Evolutionary conservation across 1,140 invertebrate species (phyloP).

Genomic region (Trichogramma pretiosum): DNA sequence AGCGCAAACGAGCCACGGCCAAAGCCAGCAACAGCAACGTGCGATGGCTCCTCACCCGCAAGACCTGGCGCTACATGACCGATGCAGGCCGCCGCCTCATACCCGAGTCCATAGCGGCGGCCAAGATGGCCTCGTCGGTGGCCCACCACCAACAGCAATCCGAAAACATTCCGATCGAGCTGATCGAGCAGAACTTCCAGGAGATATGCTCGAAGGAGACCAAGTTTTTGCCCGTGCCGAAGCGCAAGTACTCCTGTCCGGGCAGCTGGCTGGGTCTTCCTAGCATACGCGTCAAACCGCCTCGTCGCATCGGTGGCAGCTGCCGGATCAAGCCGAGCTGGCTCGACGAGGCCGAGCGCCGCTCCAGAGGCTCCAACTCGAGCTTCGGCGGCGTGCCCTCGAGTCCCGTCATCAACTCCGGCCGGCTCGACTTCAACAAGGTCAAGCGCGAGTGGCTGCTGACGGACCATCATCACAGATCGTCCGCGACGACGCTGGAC

Average conservation of each 20-base stretch:
- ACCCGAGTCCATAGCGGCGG: constrained; percentile 69
- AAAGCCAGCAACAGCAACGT: constrained; percentile 59
- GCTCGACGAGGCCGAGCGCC: constrained; percentile 53
- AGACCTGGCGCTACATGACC: constrained; percentile 85
- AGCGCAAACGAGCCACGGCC: constrained; percentile 30
- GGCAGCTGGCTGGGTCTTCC: constrained; percentile 54
- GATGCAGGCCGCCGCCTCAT: constrained; percentile 77
- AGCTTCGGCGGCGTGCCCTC: constrained; percentile 46
- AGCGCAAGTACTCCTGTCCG: constrained; percentile 72
- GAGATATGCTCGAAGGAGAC: constrained; percentile 68
- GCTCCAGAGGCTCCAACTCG: constrained; percentile 48
- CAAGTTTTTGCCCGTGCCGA: constrained; percentile 67
- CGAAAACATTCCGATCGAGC: constrained; percentile 57
- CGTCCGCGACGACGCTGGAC: constrained; percentile 15
- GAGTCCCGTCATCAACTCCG: constrained; percentile 39
- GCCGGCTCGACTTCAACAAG: constrained; percentile 56
- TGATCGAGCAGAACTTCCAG: constrained; percentile 76
- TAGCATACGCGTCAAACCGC: constrained; percentile 42
- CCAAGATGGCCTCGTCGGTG: too few relatives aligned
- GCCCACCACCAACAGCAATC: constrained; percentile 42
- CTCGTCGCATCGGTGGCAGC: constrained; percentile 55
- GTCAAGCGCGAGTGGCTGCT: constrained; percentile 52
- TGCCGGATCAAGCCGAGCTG: constrained; percentile 51
- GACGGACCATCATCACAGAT: constrained; percentile 30
- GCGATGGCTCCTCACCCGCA: constrained; percentile 76